Base-by-base conservation (phyloP, 2,113 vertebrate species). In the Eublepharis macularius region DNA sequence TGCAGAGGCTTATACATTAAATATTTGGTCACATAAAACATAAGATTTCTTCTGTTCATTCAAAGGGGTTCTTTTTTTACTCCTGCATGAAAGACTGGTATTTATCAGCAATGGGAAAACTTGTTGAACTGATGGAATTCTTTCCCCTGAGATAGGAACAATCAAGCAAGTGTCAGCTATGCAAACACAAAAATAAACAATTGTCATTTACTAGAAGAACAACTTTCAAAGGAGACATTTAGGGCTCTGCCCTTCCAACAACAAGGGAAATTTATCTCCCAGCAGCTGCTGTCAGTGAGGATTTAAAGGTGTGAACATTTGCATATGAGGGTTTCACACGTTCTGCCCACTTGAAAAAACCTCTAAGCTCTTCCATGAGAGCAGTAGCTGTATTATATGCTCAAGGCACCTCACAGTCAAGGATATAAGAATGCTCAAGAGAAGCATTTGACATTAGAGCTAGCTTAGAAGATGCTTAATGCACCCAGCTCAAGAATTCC, bases 281-380 rank as follows among this genome's bases (percentile, higher is more conserved):
- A 68, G 75, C 36, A 65, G 75, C 19, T 60, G 84, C 16, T 79
- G 76, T 82, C 76, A 82, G 47, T 45, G 69, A 47, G 24, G 81
- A 66, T 84, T 65, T 79, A 73, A 78, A 66, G 76, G 68, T 57
- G 69, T 80, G 70, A 86, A 21, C 24, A 32, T 86, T 32, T 80
- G n/a, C 17, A 70, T 49, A 45, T 12, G 3, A 43, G 43, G 14
- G 24, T 73, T n/a, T 74, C 76, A 85, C 41, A 74, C 54, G 32
- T 69, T 7, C 41, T 32, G 54, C 39, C 34, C 19, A 39, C 57
- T 66, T 63, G 5, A 47, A 65, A 63, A 80, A 70, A 21, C 6
- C 11, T 49, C 51, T 12, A 60, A 41, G 17, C 45, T 41, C 54
- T 57, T 75, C 63, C 75, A 6, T 12, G 29, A 60, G 11, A 63